phyloP scores from a whole-genome alignment of 2,888 invertebrate species.

The Cepaea hortensis region DNA sequence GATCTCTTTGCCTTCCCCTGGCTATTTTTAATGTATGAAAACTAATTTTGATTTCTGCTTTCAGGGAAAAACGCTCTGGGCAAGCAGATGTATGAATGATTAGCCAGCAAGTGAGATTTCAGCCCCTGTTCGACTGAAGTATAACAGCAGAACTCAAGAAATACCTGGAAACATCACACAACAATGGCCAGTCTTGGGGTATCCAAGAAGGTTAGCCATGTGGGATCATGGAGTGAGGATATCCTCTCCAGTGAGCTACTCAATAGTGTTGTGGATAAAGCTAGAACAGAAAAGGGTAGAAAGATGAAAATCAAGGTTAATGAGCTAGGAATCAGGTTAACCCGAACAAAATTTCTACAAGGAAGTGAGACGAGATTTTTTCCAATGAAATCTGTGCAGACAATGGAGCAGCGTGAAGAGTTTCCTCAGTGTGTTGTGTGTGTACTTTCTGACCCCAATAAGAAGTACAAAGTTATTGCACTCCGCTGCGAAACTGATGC shows the following conservation, averaged over 20 bases:
- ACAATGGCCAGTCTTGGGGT: constrained; percentile 39
- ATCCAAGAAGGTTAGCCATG: constrained; percentile 57
- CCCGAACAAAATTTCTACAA: constrained; percentile 55
- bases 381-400: constrained; percentile 56
- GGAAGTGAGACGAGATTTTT: constrained; percentile 47
- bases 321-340: constrained; percentile 56
- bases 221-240: constrained; percentile 61
- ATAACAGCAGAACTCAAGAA: background rate
- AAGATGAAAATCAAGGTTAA: constrained; percentile 60
- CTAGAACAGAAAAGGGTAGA: constrained; percentile 57
- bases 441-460: constrained; percentile 55
- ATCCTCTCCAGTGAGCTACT: constrained; percentile 59
- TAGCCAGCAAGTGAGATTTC: background rate
- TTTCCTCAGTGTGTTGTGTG: constrained; percentile 60
- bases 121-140: background rate
- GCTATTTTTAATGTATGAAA: too few species aligned
- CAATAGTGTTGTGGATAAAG: constrained; percentile 55
- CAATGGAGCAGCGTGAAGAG: constrained; percentile 60
- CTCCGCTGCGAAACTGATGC: constrained; percentile 57
- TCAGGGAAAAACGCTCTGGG: too few species aligned
- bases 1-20: too few species aligned
- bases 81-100: too few species aligned
- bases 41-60: too few species aligned
- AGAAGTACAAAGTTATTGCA: constrained; percentile 59
- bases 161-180: background rate